Conservation (phyloP, 2,797 vertebrate species). For the Clarias fuscus region DNA sequence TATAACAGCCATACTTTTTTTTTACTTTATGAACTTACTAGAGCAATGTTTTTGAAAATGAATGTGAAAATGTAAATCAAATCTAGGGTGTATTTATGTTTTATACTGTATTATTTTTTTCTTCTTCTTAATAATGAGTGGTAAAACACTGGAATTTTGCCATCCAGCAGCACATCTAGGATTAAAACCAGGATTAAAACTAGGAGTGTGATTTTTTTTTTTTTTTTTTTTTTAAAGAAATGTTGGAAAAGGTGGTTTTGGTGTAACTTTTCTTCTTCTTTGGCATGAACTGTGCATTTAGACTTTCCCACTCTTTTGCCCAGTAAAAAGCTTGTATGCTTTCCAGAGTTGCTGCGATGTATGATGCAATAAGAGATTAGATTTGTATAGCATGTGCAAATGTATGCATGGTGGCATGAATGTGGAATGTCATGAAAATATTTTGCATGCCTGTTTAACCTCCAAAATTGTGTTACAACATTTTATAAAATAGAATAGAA, state of each 20-base stretch:
- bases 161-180: background rate
- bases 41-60: background rate
- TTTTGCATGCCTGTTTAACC: background rate
- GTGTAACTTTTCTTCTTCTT: background rate
- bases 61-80: background rate
- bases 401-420: background rate
- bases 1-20: background rate
- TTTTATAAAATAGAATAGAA: background rate
- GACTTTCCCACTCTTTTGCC: background rate
- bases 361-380: background rate
- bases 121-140: background rate
- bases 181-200: background rate
- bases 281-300: background rate
- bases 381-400: slow-evolving; percentile 3
- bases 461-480: background rate
- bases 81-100: background rate
- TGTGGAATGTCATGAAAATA: background rate
- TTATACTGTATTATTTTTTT: background rate
- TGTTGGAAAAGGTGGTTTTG: background rate
- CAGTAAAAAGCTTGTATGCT: background rate
- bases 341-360: background rate
- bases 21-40: background rate
- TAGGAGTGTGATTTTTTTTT: background rate
- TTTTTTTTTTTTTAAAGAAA: background rate
- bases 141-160: slow-evolving; percentile 1